These are phyloP conservation scores for Phaethornis superciliosus DNA, from an alignment of 2,113 vertebrate genomes.

Conservation along the genomic window DNA sequence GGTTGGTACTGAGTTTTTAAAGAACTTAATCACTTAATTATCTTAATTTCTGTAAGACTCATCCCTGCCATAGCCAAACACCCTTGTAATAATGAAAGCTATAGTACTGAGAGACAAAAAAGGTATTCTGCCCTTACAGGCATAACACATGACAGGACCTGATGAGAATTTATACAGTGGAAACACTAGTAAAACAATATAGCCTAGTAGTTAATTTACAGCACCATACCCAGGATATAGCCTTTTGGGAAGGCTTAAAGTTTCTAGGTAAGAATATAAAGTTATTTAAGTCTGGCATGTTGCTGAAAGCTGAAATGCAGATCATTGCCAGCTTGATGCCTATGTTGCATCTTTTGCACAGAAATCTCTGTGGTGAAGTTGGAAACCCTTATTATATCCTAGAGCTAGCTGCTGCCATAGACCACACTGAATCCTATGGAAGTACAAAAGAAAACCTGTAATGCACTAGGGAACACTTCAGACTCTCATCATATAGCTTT, in stretches of 20 bases:
- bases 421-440: background rate
- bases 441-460: background rate
- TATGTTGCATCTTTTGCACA: background rate
- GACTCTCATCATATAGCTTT: background rate
- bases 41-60: slow-evolving; percentile 2
- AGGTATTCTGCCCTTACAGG: background rate
- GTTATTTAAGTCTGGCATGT: background rate
- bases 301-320: background rate
- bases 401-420: background rate
- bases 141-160: background rate
- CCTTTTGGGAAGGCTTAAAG: background rate
- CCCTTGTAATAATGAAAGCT: background rate
- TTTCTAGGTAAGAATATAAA: background rate
- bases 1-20: background rate
- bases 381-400: background rate
- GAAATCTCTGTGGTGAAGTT: background rate
- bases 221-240: background rate
- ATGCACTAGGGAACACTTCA: background rate
- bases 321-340: background rate
- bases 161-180: background rate
- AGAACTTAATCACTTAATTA: slow-evolving; percentile 33
- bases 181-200: background rate
- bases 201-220: background rate
- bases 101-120: background rate
- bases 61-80: background rate